Base-by-base conservation (phyloP, 2,888 invertebrate genomes). In the Agrotis segetum region DNA sequence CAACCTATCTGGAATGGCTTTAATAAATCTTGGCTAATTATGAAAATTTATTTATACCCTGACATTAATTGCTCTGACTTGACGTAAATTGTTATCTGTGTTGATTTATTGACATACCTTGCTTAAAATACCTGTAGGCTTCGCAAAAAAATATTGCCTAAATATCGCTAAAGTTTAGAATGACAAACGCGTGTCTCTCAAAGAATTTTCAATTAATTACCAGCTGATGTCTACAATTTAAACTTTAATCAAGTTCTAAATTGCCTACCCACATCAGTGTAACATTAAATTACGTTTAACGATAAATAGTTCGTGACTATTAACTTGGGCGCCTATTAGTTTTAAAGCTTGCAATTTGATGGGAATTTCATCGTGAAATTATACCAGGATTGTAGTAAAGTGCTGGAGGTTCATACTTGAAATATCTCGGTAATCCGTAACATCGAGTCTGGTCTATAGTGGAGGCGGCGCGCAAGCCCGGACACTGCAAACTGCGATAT, bases 41-140 rank as follows among this genome's bases (percentile, higher is more conserved):
- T 82, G 84, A 84, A 86, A 87, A 87, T 86, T 68, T 85, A 88
- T 87, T 85, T 79, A 83, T 72, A 81, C 77, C 72, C 71, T 71
- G 79, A 88, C 90, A 86, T 84, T 86, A 88, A 90, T 90, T 88
- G 87, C 78, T 81, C 47, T 46, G 73, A 79, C 79, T 74, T 81
- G 82, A 85, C 81, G 82, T 82, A 81, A 87, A 87, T 83, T 85
- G 84, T 87, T 87, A 86, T 85, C 80, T 76, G 71, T 74, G 72
- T 77, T 87, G 84, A 89, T 90, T 88, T 88, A 89, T 88, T 84
- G 68, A 61, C 29, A 90, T 88, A 74, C 62, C 60, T 49, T 62
- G 67, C 68, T 52, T 65, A 56, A 75, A 82, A 76, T 14, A 47
- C 56, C 46, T 40, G 58, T 68, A 75, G 55, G 67, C 50, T 69